Evolutionary conservation across 2,797 vertebrate species (phyloP).

Genomic region (Falco naumanni): DNA sequence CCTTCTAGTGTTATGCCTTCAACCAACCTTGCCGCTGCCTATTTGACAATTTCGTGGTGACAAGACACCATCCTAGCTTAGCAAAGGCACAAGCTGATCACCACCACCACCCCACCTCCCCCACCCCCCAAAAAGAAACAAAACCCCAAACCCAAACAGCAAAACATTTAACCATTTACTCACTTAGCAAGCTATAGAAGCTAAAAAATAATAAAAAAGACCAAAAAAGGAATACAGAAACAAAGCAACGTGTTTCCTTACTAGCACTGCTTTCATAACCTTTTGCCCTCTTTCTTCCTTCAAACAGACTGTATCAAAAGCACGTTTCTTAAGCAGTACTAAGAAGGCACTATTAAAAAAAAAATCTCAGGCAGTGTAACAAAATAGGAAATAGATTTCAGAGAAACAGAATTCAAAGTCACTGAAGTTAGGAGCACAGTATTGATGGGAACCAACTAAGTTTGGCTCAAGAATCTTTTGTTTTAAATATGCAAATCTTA

Average conservation of each 20-base stretch:
- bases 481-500: neutral
- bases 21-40: neutral
- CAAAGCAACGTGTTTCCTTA: neutral
- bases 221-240: too few relatives aligned
- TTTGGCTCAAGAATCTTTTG: neutral
- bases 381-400: neutral
- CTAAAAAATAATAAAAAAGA: neutral
- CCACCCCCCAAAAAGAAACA: neutral
- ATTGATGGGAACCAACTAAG: neutral
- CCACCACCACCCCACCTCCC: neutral
- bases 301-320: neutral
- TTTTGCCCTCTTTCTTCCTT: neutral
- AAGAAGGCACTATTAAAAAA: neutral
- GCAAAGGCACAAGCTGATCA: neutral
- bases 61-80: neutral
- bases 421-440: neutral
- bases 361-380: neutral
- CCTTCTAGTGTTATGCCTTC: neutral
- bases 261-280: neutral
- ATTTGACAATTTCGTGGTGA: neutral
- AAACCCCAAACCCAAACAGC: neutral
- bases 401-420: neutral
- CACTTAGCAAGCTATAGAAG: neutral
- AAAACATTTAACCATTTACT: neutral
- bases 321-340: neutral